Conservation (phyloP, 2,888 invertebrate species). For the Eucriotettix oculatus region DNA sequence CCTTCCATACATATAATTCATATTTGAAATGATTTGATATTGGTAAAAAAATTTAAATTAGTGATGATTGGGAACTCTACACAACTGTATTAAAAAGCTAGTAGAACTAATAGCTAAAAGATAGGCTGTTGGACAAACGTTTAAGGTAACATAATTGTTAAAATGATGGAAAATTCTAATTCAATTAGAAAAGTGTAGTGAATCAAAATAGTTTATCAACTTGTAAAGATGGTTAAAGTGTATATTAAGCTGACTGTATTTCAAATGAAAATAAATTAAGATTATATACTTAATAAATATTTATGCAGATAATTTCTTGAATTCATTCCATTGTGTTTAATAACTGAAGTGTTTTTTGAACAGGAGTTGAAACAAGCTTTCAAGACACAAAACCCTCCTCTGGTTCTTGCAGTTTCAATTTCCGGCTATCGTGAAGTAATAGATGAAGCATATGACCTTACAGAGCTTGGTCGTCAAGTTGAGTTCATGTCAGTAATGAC, state of each 20-base stretch:
- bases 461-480: conserved; percentile 25
- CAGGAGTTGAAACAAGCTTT: conserved; percentile 50
- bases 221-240: background rate
- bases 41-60: too few species aligned
- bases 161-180: too few species aligned
- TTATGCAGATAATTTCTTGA: too few species aligned
- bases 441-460: conserved; percentile 65
- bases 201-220: background rate
- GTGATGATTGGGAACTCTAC: too few species aligned
- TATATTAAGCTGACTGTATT: background rate
- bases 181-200: too few species aligned
- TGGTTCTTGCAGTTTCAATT: conserved; percentile 64
- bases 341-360: background rate
- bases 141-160: background rate
- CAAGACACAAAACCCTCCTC: conserved; percentile 39
- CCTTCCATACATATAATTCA: too few species aligned
- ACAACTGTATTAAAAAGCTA: too few species aligned
- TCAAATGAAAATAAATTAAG: background rate
- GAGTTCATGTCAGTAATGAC: conserved; percentile 77
- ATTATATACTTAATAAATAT: too few species aligned
- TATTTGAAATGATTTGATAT: too few species aligned
- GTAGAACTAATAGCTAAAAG: too few species aligned
- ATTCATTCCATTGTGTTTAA: too few species aligned
- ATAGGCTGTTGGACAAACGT: too few species aligned
- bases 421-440: conserved; percentile 87